Conservation (phyloP, 2,888 invertebrate species). For the Psococerastis gibbosa region DNA sequence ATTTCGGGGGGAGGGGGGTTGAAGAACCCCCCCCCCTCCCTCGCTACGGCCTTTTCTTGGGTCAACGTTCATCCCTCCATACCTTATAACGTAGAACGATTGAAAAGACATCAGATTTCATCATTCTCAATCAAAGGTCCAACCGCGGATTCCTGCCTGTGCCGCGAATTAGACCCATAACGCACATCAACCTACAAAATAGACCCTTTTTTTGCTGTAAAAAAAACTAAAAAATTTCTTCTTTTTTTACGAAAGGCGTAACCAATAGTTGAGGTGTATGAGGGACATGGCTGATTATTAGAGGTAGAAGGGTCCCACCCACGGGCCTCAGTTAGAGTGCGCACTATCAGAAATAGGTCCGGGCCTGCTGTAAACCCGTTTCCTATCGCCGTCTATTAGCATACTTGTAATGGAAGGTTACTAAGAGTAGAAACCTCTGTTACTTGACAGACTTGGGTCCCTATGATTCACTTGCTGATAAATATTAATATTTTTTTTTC, state of each 20-base stretch:
- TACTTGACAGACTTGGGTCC: not conserved
- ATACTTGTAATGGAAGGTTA: not conserved
- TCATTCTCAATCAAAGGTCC: no score
- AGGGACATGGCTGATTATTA: constrained; percentile 7
- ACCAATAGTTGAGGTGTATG: constrained; percentile 9
- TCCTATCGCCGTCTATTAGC: not conserved
- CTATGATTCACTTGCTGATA: not conserved
- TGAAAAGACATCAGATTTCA: no score
- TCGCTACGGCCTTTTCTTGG: no score
- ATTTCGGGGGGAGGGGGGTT: no score
- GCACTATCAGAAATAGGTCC: not conserved
- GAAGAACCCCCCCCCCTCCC: no score
- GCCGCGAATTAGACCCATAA: no score
- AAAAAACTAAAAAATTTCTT: no score
- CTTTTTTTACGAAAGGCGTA: not conserved
- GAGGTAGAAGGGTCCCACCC: not conserved
- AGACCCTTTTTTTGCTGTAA: no score
- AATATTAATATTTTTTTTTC: not conserved
- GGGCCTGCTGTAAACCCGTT: not conserved
- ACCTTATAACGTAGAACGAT: no score
- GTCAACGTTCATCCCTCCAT: no score
- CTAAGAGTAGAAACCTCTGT: not conserved
- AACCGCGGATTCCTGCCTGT: no score
- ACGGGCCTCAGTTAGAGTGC: not conserved
- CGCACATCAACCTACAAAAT: no score